Evolutionary conservation across 2,888 invertebrate species (phyloP), one percentile per base, ranked within the genome.

Genomic region (Strigamia transsilvanica): DNA sequence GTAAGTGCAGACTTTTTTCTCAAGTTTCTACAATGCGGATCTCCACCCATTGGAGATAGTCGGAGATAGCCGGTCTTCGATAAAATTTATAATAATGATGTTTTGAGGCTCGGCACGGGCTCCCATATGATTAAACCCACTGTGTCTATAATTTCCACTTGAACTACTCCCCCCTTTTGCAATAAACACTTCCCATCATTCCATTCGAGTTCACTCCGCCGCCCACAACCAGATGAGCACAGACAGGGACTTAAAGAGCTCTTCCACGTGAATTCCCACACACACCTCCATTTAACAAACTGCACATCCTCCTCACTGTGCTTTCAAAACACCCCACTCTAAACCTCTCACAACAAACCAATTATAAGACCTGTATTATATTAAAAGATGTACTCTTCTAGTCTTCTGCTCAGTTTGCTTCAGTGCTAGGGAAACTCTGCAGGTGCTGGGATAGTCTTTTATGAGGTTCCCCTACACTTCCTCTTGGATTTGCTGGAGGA

Each of bases 121-220:
- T 73, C 27, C 18, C 27, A 73, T 73, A 15, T 73, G 73, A 73
- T 73, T 73, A 73, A 73, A 73, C 27, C 73, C 32, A 73, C 73
- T 73, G 73, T 73, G 73, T 73, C 73, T 73, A 73, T 73, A 73
- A 73, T 73, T 73, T 73, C 73, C 73, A 73, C 73, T 73, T 73
- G 27, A 73, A 73, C 73, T 73, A 27, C 73, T 73, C 73, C 32
- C 73, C 23, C 73, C 73, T 73, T 27, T 73, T 73, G 73, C 73
- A 73, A 73, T 73, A 73, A 73, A 73, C 73, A 73, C 73, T 73
- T 73, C 32, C 73, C 32, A 73, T 73, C 73, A 73, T 73, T 73
- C 73, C 73, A 73, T 73, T 73, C 73, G 73, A 73, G 73, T 73
- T 73, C 73, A 73, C 73, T 73, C 73, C 27, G 27, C 32, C 73